A percentile compares a stretch with the other conserved stretches of the same genome.
Conservation (phyloP, 2,113 vertebrate genomes). For the Lepisosteus oculatus region DNA sequence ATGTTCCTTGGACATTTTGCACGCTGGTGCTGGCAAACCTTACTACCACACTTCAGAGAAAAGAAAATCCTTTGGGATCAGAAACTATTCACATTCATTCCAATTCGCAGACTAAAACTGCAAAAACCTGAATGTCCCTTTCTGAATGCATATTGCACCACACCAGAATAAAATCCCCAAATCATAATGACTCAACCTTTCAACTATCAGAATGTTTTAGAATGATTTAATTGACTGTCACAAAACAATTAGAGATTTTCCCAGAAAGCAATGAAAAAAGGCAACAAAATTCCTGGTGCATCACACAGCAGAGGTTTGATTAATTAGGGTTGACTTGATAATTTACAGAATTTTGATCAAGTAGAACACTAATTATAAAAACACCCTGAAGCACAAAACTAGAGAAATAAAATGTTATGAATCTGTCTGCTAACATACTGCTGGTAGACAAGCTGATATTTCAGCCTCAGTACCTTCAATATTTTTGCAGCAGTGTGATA, state of each 20-base stretch:
- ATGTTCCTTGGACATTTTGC: too few relatives aligned
- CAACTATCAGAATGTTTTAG: neutral
- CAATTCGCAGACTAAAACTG: too few relatives aligned
- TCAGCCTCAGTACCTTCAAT: constrained; percentile 2
- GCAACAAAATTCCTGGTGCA: neutral
- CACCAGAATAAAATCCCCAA: too few relatives aligned
- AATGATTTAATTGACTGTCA: neutral
- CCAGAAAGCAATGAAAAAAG: neutral
- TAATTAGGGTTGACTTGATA: constrained; percentile 1
- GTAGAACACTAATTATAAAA: constrained; percentile 7
- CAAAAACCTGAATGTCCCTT: too few relatives aligned
- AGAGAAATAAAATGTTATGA: constrained; percentile 2
- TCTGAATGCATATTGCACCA: too few relatives aligned
- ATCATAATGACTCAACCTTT: too few relatives aligned
- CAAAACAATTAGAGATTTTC: neutral
- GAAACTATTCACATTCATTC: too few relatives aligned
- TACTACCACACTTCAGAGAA: too few relatives aligned
- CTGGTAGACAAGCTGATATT: neutral
- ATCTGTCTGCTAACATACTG: constrained; percentile 1
- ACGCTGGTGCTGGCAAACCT: too few relatives aligned
- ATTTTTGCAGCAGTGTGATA: neutral
- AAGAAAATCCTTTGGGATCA: too few relatives aligned
- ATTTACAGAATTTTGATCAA: neutral
- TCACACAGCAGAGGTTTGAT: neutral
- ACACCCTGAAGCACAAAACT: neutral